Evolutionary conservation across 92 coral and sea anemone genomes (phyloP), one percentile per base, ranked within the genome.

Genomic region (Palythoa grandis): DNA sequence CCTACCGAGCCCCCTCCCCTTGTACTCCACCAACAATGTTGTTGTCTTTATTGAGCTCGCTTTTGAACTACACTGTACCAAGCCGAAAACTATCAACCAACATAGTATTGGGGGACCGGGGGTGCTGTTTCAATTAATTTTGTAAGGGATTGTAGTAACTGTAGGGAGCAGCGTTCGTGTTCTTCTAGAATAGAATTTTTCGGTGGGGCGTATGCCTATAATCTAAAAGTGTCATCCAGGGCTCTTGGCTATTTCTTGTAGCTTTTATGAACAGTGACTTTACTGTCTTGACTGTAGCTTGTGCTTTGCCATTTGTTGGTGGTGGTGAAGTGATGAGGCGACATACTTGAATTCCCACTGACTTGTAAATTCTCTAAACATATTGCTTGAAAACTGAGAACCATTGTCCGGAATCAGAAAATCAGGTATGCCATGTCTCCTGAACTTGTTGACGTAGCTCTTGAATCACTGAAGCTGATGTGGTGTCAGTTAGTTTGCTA

Each of bases 391-490:
- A 80, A 63, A 82, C 74, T 72, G 90, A 3, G 89, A 89, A 1
- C 84, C 93, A 48, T 88, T 88, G 74, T 88, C 91, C 52, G 91
- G 70, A 5, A 91, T 87, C 16, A 88, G 83, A 10, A 91, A 69
- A 50, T 91, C 91, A 0, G 94, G 89, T 8, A 85, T 88, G 10
- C 94, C 87, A 58, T 88, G 90, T 0, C 89, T 69, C 57, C 92
- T 89, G 90, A 91, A 91, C 13, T n/a, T 52, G 56, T 52, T 52
- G 56, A 19, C 86, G 89, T 37, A 91, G n/a, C 66, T 85, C 70
- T 71, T 91, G 70, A 72, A 86, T 91, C 12, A 91, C 35, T 48
- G 92, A 25, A 52, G 84, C 3, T 13, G 94, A 88, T 15, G 89
- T 91, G 38, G 92, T 88, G 4, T 76, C 77, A 22, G 43, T 72